Evolutionary conservation across 2,113 vertebrate species (phyloP).

Genomic region (Mesocricetus auratus): DNA sequence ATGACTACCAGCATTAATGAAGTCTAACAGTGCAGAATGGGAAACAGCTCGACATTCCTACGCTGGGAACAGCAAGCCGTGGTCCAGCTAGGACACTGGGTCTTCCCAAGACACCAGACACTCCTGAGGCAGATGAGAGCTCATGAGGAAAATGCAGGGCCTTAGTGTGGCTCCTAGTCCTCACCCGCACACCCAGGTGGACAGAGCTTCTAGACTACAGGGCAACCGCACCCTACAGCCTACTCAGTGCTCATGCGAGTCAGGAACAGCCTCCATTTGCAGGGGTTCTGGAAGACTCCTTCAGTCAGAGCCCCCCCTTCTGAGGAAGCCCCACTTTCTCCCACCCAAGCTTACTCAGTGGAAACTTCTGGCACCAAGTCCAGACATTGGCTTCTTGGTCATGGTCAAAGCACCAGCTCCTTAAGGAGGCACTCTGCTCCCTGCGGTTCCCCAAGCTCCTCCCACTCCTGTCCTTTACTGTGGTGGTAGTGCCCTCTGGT

Average conservation of each 20-base stretch:
- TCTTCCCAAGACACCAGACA: accelerated
- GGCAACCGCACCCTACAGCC: background rate
- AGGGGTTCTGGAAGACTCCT: no score
- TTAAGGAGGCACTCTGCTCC: background rate
- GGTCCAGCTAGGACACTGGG: accelerated
- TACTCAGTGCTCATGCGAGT: background rate
- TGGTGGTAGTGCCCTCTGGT: background rate
- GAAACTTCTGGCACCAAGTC: background rate
- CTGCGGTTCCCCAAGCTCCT: accelerated
- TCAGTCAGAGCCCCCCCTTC: background rate
- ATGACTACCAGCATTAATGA: background rate
- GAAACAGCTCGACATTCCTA: background rate
- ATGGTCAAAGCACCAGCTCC: background rate
- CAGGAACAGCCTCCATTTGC: background rate
- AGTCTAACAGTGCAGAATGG: background rate
- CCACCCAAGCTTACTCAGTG: accelerated
- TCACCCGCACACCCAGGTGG: background rate
- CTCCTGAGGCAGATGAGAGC: accelerated
- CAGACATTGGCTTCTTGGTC: accelerated
- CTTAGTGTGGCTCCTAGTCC: accelerated
- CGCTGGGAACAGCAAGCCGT: background rate
- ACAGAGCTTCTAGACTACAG: background rate
- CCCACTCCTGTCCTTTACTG: background rate
- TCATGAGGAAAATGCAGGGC: accelerated
- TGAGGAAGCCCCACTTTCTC: background rate